Percentiles rank a stretch among this genome's conserved stretches.
These are phyloP conservation scores for Lasaia peninsularis DNA, from an alignment of 1,140 invertebrate species.

Conservation along the genomic window DNA sequence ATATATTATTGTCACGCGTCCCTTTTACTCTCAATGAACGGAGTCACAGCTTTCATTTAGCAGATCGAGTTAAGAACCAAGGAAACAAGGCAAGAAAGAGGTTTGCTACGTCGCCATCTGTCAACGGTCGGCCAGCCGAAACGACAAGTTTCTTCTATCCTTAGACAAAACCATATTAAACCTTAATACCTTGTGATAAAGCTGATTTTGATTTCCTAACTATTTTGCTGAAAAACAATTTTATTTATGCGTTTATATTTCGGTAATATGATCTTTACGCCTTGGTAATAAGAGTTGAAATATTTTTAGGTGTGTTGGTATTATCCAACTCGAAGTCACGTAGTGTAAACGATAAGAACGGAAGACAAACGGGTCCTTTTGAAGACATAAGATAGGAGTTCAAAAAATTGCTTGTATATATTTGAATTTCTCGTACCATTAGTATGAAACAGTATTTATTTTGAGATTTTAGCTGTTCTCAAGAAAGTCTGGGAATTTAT, in stretches of 20 bases:
- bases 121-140: conserved; percentile 43
- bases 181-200: not conserved
- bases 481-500: not conserved
- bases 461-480: not conserved
- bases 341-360: conserved; percentile 10
- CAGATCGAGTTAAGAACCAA: conserved; percentile 54
- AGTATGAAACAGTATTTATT: not conserved
- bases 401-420: conserved; percentile 10
- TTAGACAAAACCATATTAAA: not conserved
- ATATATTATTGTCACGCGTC: conserved; percentile 25
- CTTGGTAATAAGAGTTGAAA: not conserved
- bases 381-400: conserved; percentile 9
- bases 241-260: not conserved
- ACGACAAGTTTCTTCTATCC: conserved; percentile 6
- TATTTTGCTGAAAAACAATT: conserved; percentile 1
- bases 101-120: conserved; percentile 52
- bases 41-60: conserved; percentile 48
- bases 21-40: conserved; percentile 28
- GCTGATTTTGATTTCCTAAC: not conserved
- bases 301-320: not conserved
- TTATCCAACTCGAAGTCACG: conserved; percentile 3
- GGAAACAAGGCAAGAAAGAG: conserved; percentile 57
- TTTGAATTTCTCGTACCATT: not conserved
- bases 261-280: not conserved
- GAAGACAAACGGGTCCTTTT: conserved; percentile 9